phyloP scores from a whole-genome alignment of 92 coral and sea anemone species.

The Parazoanthus atlanticus region DNA sequence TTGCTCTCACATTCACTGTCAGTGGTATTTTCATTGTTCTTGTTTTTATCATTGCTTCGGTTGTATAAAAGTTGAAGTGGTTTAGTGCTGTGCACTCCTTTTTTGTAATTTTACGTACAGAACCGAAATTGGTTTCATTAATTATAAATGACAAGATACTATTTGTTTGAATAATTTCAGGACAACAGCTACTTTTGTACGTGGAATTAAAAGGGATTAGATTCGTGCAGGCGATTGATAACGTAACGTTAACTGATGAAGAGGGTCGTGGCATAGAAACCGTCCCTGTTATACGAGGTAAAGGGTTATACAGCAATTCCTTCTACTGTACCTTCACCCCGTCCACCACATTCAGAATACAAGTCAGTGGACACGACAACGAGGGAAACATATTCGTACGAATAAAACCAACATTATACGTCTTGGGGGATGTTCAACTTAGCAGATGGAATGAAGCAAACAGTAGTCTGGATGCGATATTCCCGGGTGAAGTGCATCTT shows the following conservation, averaged over 20 bases:
- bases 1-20: too few relatives aligned
- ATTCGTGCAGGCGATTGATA: background rate
- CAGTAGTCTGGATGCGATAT: slow-evolving; percentile 14
- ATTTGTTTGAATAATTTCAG: background rate
- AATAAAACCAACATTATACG: slow-evolving; percentile 44
- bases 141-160: too few relatives aligned
- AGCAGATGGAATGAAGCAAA: slow-evolving; percentile 8
- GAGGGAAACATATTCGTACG: slow-evolving; percentile 33
- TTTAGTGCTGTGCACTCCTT: too few relatives aligned
- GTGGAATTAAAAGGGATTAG: slow-evolving; percentile 1
- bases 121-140: too few relatives aligned
- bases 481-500: slow-evolving; percentile 47
- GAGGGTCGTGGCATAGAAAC: slow-evolving; percentile 54
- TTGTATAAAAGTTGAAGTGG: too few relatives aligned
- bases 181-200: background rate
- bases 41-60: too few relatives aligned
- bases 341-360: slow-evolving; percentile 47
- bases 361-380: slow-evolving; percentile 41
- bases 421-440: slow-evolving; percentile 43
- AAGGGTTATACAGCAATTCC: slow-evolving; percentile 47
- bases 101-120: too few relatives aligned
- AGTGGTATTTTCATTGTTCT: too few relatives aligned
- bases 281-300: slow-evolving; percentile 51
- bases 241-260: slow-evolving; percentile 39
- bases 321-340: slow-evolving; percentile 44